These are phyloP conservation scores for Achlya flavicornis DNA, from an alignment of 2,888 invertebrate species.

Conservation along the genomic window DNA sequence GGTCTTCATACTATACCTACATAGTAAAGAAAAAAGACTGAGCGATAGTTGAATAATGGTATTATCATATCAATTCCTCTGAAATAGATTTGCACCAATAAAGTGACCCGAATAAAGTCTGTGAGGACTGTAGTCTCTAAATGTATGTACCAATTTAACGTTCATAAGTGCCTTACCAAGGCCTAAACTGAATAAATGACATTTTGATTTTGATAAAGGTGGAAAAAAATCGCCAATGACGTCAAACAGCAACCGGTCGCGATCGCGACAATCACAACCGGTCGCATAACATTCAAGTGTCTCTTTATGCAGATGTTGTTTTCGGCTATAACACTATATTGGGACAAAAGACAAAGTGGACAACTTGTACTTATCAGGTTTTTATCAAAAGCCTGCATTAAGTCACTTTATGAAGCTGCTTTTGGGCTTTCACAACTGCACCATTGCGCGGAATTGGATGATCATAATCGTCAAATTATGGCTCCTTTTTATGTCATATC, in stretches of 20 bases:
- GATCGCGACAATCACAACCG: constrained; percentile 1
- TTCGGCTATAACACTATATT: constrained; percentile 4
- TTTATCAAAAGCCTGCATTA: not conserved
- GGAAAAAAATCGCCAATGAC: not conserved
- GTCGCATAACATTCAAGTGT: not conserved
- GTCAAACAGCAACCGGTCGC: constrained; percentile 1
- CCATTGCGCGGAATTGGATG: not conserved
- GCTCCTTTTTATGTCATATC: too few relatives aligned
- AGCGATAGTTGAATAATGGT: too few relatives aligned
- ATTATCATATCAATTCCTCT: too few relatives aligned
- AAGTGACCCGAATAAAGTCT: not conserved
- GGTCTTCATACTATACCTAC: too few relatives aligned
- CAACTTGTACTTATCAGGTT: constrained; percentile 4
- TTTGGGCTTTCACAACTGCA: not conserved
- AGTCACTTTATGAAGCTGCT: not conserved
- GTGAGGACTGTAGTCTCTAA: not conserved
- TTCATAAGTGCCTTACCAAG: too few relatives aligned
- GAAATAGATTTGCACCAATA: too few relatives aligned
- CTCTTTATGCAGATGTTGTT: not conserved
- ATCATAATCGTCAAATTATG: not conserved
- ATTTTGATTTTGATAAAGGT: not conserved
- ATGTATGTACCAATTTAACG: too few relatives aligned
- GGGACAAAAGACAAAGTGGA: constrained; percentile 3
- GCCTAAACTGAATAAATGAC: too few relatives aligned
- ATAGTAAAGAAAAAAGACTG: too few relatives aligned